Evolutionary conservation across 1,140 invertebrate genomes (phyloP).

Genomic region (Sarcophaga bullata): DNA sequence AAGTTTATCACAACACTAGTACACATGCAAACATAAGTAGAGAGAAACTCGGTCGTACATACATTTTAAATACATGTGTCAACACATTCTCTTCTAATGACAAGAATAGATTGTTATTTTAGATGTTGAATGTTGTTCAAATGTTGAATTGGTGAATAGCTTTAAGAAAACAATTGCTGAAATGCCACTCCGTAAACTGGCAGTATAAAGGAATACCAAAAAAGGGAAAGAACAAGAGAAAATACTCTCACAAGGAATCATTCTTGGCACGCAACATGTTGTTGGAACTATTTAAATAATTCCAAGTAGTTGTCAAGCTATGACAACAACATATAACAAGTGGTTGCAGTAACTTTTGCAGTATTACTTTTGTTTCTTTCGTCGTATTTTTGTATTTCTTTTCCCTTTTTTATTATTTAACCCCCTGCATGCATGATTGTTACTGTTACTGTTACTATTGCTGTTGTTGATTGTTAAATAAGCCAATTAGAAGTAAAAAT

Average conservation of each 20-base stretch:
- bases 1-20: too few relatives aligned
- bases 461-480: not conserved
- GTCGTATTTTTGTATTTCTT: too few relatives aligned
- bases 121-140: not conserved
- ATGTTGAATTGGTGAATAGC: not conserved
- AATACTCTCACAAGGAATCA: not conserved
- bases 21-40: too few relatives aligned
- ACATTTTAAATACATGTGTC: not conserved
- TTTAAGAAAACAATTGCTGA: not conserved
- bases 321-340: too few relatives aligned
- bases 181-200: not conserved
- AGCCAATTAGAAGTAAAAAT: conserved; percentile 16
- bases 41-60: too few relatives aligned
- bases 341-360: too few relatives aligned
- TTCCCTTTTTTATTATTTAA: too few relatives aligned
- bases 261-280: conserved; percentile 17
- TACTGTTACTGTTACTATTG: not conserved
- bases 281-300: not conserved
- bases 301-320: not conserved
- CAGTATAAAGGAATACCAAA: not conserved
- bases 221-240: too few relatives aligned
- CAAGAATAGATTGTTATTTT: not conserved
- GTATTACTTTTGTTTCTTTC: too few relatives aligned
- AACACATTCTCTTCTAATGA: not conserved
- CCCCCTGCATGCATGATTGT: not conserved